Evolutionary conservation across 2,113 vertebrate genomes (phyloP).

Genomic region (Colius striatus): DNA sequence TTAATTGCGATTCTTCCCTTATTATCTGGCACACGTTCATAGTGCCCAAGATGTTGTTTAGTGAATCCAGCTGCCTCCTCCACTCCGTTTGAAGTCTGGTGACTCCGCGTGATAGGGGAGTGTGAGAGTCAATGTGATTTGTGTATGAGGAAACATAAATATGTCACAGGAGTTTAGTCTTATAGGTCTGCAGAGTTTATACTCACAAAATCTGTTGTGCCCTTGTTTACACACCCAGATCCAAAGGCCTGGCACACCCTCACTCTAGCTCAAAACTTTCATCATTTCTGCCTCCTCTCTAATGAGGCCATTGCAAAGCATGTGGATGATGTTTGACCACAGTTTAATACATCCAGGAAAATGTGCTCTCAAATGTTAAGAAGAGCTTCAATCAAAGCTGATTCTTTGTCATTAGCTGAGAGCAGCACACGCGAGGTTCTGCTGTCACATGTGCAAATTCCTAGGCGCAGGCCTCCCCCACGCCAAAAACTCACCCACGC

Average conservation of each 20-base stretch:
- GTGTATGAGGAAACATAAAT: slow-evolving; percentile 77
- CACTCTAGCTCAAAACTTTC: slow-evolving; percentile 26
- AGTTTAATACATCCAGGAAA: slow-evolving; percentile 59
- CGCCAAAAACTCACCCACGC: neutral
- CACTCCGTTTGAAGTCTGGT: slow-evolving; percentile 60
- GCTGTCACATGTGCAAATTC: slow-evolving; percentile 8
- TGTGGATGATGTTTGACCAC: slow-evolving; percentile 66
- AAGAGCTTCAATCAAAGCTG: slow-evolving; percentile 52
- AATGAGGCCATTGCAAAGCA: slow-evolving; percentile 37
- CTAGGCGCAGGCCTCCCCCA: neutral
- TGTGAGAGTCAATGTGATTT: slow-evolving; percentile 78
- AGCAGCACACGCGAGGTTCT: neutral
- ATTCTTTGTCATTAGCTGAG: slow-evolving; percentile 5
- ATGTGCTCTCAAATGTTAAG: slow-evolving; percentile 35
- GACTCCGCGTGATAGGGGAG: slow-evolving; percentile 71
- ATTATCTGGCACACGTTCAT: slow-evolving; percentile 73
- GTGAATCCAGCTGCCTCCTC: slow-evolving; percentile 75
- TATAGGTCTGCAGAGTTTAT: slow-evolving; percentile 75
- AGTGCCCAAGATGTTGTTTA: slow-evolving; percentile 74
- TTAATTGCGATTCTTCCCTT: slow-evolving; percentile 74
- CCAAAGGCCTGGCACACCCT: slow-evolving; percentile 70
- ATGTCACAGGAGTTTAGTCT: slow-evolving; percentile 78
- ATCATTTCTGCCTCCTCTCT: slow-evolving; percentile 37
- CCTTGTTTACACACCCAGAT: slow-evolving; percentile 73
- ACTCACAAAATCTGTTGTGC: slow-evolving; percentile 70